These are phyloP conservation scores for Pipistrellus nathusii DNA, from an alignment of 2,797 vertebrate genomes.

Conservation along the genomic window DNA sequence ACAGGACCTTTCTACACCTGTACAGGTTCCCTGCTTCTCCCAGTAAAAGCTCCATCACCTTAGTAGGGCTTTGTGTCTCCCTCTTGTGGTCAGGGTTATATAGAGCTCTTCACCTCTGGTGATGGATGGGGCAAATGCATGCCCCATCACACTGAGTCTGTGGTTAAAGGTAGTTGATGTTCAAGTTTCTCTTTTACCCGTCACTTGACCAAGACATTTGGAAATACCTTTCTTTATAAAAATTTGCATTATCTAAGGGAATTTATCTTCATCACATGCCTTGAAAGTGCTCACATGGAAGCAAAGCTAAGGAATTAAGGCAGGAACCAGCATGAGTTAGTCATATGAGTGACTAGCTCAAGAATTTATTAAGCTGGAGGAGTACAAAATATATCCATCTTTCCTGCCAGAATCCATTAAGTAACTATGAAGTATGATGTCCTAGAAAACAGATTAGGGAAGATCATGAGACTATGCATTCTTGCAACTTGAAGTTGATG, in stretches of 20 bases:
- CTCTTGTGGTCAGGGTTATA: background rate
- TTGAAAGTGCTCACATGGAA: background rate
- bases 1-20: background rate
- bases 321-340: background rate
- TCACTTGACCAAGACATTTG: background rate
- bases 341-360: background rate
- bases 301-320: background rate
- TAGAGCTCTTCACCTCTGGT: background rate
- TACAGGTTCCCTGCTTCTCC: background rate
- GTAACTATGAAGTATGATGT: background rate
- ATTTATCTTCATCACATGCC: background rate
- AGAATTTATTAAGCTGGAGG: constrained; percentile 15
- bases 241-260: background rate
- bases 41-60: background rate
- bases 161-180: fast-evolving
- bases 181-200: background rate
- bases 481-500: background rate
- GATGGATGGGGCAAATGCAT: fast-evolving
- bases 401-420: constrained; percentile 39
- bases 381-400: background rate
- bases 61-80: background rate
- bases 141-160: no score
- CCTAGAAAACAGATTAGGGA: background rate
- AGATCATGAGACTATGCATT: background rate
- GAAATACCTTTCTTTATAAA: background rate